These are phyloP conservation scores for Nycticryphes semicollaris DNA, from an alignment of 2,113 vertebrate species.

Conservation along the genomic window DNA sequence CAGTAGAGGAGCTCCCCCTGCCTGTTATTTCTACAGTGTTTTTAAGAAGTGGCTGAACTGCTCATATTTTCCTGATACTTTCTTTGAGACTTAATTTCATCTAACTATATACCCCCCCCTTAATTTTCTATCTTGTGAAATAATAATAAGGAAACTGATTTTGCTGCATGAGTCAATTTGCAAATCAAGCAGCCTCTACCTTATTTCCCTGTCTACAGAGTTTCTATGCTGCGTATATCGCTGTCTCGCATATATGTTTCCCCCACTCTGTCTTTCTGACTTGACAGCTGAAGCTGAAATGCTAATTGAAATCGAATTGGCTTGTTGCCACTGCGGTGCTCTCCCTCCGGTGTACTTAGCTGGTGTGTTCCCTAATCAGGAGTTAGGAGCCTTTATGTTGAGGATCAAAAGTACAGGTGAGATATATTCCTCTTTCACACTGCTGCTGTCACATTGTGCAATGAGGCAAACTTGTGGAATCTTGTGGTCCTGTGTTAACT, in stretches of 20 bases:
- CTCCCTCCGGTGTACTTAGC: not conserved
- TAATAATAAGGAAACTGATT: slow-evolving; percentile 40
- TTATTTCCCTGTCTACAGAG: slow-evolving; percentile 34
- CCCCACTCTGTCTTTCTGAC: slow-evolving; percentile 38
- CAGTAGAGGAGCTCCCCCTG: slow-evolving; percentile 47
- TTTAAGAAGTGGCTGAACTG: not conserved
- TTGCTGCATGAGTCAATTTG: slow-evolving; percentile 16
- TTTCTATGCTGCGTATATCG: not conserved
- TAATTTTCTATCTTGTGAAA: slow-evolving; percentile 46
- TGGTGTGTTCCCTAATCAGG: not conserved
- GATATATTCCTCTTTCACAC: not conserved
- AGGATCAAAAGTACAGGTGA: not conserved
- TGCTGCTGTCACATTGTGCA: accelerated
- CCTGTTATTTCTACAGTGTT: not conserved
- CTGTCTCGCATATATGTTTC: not conserved
- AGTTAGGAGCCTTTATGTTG: not conserved
- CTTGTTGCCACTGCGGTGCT: slow-evolving; percentile 27
- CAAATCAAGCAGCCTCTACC: slow-evolving; percentile 31
- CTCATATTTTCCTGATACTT: not conserved
- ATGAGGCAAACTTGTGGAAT: not conserved
- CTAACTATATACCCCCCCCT: not conserved
- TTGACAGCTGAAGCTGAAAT: slow-evolving; percentile 59
- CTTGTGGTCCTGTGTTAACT: not conserved
- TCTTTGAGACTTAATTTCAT: slow-evolving; percentile 18
- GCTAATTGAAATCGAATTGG: slow-evolving; percentile 58